phyloP scores from a whole-genome alignment of 1,140 invertebrate species.

The Leptinotarsa defecta region DNA sequence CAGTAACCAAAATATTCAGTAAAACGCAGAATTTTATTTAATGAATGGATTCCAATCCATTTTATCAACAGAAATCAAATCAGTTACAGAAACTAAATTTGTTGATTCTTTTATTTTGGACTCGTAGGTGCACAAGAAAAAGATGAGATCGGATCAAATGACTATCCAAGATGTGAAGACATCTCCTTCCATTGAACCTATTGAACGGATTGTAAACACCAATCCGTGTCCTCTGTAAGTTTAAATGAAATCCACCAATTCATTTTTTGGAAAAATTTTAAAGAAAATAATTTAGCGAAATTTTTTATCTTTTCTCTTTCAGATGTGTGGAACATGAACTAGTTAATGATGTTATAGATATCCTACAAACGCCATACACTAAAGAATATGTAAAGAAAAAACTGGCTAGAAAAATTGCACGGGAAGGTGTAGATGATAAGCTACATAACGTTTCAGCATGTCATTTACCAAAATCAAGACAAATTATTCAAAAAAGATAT shows the following conservation, averaged over 20 bases:
- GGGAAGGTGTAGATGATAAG: constrained; percentile 55
- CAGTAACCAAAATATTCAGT: too few relatives aligned
- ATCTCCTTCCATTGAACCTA: constrained; percentile 33
- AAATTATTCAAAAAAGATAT: constrained; percentile 61
- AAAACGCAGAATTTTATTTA: too few relatives aligned
- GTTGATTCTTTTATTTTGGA: neutral
- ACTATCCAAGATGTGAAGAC: constrained; percentile 16
- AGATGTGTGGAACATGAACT: constrained; percentile 60
- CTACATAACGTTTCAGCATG: constrained; percentile 63
- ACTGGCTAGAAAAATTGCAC: constrained; percentile 50
- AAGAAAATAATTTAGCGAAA: too few relatives aligned
- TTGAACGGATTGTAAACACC: constrained; percentile 43
- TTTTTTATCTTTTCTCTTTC: neutral
- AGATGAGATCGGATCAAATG: neutral
- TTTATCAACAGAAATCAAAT: too few relatives aligned
- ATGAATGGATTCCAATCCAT: too few relatives aligned
- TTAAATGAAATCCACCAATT: too few relatives aligned
- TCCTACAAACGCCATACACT: constrained; percentile 55
- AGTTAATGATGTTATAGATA: constrained; percentile 59
- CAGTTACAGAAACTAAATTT: neutral
- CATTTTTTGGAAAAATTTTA: too few relatives aligned
- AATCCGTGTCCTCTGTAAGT: constrained; percentile 48
- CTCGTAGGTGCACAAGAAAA: constrained; percentile 1
- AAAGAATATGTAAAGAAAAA: constrained; percentile 55
- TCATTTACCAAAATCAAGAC: constrained; percentile 60